These are phyloP conservation scores for Villa cingulata DNA, from an alignment of 2,888 invertebrate genomes.

Conservation along the genomic window DNA sequence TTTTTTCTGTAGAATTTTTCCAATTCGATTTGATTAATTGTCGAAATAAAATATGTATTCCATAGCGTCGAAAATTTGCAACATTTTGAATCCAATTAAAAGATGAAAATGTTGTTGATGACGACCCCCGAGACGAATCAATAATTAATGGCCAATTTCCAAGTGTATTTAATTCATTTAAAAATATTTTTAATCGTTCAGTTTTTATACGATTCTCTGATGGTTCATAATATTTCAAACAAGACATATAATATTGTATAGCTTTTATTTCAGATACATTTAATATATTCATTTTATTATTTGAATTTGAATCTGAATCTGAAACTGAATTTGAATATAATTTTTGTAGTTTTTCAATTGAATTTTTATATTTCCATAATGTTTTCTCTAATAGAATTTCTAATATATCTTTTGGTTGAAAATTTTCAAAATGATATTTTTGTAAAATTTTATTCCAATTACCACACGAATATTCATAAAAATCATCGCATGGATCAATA, in stretches of 20 bases:
- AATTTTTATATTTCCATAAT: background rate
- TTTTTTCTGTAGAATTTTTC: conserved; percentile 1
- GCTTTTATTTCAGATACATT: too few relatives aligned
- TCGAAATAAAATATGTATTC: background rate
- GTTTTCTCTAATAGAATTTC: background rate
- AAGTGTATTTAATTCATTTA: too few relatives aligned
- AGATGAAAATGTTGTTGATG: background rate
- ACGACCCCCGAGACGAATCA: background rate
- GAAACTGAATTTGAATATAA: background rate
- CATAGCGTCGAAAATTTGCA: background rate
- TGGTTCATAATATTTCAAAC: too few relatives aligned
- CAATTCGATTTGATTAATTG: conserved; percentile 3
- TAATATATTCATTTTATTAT: too few relatives aligned
- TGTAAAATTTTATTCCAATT: background rate
- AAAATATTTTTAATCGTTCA: background rate
- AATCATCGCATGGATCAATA: background rate
- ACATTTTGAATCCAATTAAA: background rate
- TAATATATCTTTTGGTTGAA: background rate
- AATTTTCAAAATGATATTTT: background rate
- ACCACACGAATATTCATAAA: background rate
- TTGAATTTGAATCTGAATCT: background rate
- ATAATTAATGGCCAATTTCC: too few relatives aligned
- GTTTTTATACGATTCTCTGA: too few relatives aligned
- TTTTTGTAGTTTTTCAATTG: background rate
- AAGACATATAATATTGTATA: too few relatives aligned